Evolutionary conservation across 2,888 invertebrate species (phyloP).

Genomic region (Hypena proboscidalis): DNA sequence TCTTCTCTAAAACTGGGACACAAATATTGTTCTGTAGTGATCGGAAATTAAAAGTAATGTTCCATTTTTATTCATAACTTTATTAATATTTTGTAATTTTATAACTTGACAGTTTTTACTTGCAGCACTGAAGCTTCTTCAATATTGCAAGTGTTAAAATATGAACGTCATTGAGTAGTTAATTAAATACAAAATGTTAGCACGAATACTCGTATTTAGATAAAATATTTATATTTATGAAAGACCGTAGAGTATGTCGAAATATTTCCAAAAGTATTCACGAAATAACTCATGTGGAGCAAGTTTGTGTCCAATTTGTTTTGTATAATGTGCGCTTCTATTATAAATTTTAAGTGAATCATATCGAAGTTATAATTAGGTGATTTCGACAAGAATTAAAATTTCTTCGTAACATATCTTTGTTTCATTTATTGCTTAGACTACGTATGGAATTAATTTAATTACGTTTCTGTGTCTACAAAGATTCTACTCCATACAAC

Average conservation of each 20-base stretch:
- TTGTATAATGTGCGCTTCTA: constrained; percentile 62
- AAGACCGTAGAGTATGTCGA: not conserved
- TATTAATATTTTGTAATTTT: constrained; percentile 39
- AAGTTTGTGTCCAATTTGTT: constrained; percentile 50
- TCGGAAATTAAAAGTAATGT: constrained; percentile 8
- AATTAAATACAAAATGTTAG: not conserved
- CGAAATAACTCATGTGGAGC: constrained; percentile 17
- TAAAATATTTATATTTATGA: not conserved
- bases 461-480: too few relatives aligned
- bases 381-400: constrained; percentile 80
- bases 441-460: too few relatives aligned
- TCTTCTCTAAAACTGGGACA: constrained; percentile 33
- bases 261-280: not conserved
- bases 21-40: constrained; percentile 32
- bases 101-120: constrained; percentile 12
- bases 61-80: constrained; percentile 12
- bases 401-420: constrained; percentile 64
- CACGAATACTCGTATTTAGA: not conserved
- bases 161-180: constrained; percentile 1
- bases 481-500: too few relatives aligned
- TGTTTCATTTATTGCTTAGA: constrained; percentile 54
- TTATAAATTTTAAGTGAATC: constrained; percentile 71
- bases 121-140: constrained; percentile 4
- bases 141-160: constrained; percentile 16
- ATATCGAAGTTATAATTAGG: constrained; percentile 81